Evolutionary conservation across 2,113 vertebrate species (phyloP).

Genomic region (Bubo scandiacus): DNA sequence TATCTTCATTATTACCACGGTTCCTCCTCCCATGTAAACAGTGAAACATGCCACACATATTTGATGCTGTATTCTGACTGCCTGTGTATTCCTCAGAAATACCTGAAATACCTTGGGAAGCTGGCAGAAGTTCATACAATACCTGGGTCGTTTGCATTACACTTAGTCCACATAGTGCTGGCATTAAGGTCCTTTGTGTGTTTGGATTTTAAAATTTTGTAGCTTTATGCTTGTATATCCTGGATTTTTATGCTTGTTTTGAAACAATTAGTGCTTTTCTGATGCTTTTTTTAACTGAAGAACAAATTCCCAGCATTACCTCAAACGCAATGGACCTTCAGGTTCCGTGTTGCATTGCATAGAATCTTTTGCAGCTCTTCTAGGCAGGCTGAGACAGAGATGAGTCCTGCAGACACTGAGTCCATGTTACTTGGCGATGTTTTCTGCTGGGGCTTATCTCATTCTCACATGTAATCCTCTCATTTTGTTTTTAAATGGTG

Average conservation of each 20-base stretch:
- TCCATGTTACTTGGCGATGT: rapidly evolving
- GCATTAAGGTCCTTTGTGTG: background rate
- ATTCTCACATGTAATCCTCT: background rate
- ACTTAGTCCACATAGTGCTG: background rate
- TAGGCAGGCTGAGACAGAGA: background rate
- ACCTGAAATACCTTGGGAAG: background rate
- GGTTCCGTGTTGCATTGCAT: rapidly evolving
- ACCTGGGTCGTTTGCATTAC: background rate
- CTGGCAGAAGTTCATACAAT: background rate
- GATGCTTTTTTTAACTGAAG: background rate
- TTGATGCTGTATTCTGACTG: background rate
- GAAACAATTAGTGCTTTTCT: background rate
- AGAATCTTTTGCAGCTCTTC: background rate
- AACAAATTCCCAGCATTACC: background rate
- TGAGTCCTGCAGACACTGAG: background rate
- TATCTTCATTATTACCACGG: background rate
- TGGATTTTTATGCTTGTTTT: background rate
- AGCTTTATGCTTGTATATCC: background rate
- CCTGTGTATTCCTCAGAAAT: background rate
- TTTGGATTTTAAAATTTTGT: background rate
- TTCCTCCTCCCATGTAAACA: background rate
- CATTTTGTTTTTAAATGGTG: background rate
- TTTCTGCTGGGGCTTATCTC: background rate
- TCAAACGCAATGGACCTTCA: background rate
- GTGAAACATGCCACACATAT: background rate